Evolutionary conservation across 2,113 vertebrate genomes (phyloP), one percentile per base, ranked within the genome.

Genomic region (Alosa alosa): DNA sequence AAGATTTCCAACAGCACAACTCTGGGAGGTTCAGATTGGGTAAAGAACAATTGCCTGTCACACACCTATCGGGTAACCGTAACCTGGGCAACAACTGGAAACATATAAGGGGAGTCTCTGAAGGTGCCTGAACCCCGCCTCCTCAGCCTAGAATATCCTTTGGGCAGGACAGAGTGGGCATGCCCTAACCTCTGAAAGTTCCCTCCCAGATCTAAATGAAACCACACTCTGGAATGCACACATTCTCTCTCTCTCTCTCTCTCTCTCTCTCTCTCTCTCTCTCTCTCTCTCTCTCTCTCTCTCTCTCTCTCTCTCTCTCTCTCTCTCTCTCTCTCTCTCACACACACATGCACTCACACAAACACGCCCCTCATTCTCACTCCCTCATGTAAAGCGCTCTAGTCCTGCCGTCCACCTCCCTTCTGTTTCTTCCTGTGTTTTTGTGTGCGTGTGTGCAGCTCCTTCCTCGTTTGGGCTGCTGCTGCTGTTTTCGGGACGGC

Each of bases 381-480:
- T 82, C 60, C 81, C 86, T 88, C 84, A 89, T 83, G 88, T 85
- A 88, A 92, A 88, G 93, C 57, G 84, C 84, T 90, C 83, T 85
- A 92, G 86, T 92, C 90, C 89, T 88, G 64, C 82, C 88, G 90
- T 60, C 92, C 93, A 93, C 94, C 94, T 94, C 92, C 92, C 93
- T 93, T 94, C 94, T 94, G 93, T 93, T 94, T 93, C 88, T 93
- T 88, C 91, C 60, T 64, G 84, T 88, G 89, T 93, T 92, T 90
- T 88, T 86, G 83, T n/a, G 41, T 52, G 88, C 57, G 88, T 47
- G 44, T 89, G 87, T 39, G 87, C 31, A 75, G 31, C 31, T 39
- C 31, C 36, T 39, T 39, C 72, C 13, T 78, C 31, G 11, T 36
- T 31, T 78, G 31, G 15, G 9, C 31, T 17, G 13, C 78, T 36